Evolutionary conservation across 2,888 invertebrate genomes (phyloP), one percentile per base, ranked within the genome.

Genomic region (Portevinia maculata): DNA sequence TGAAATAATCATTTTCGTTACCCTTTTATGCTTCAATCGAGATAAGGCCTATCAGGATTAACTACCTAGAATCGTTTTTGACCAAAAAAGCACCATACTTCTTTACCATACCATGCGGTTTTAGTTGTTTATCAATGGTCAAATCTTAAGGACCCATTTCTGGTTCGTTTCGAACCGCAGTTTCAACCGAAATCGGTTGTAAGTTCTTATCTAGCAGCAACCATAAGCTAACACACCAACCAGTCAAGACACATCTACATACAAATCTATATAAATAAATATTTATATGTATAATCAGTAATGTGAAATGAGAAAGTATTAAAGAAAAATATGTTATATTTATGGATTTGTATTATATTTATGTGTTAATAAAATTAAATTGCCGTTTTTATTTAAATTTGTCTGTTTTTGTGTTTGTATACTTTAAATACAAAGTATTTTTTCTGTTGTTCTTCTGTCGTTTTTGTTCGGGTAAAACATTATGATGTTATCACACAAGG

Each of bases 271-370:
- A 67, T 59, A 73, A 32, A 71, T 21, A 78, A 34, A 62, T 65
- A 60, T 34, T 21, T 55, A 74, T 55, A 69, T 75, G 50, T 74
- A 70, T 75, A 78, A 78, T 67, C 83, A 78, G 67, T 76, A 71
- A 62, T 55, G 70, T 73, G 71, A 73, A 83, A 78, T 73, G 62
- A 69, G 71, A 83, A 83, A 83, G 83, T 83, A 83, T 83, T 83
- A 83, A 21, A 83, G 30, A 62, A 76, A 11, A 59, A 65, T 50
- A 78, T 75, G 69, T 74, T 65, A 64, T 71, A 71, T 83, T 83
- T 78, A 83, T 83, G 78, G 67, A 73, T 78, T 83, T 83, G 83
- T 83, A 78, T 83, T 83, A 83, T 83, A 44, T 39, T 13, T 60
- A 55, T 62, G 39, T 83, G 71, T 78, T 83, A 53, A 50, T 50